Evolutionary conservation across 1,140 invertebrate genomes (phyloP).

Genomic region (Amphibalanus amphitrite): DNA sequence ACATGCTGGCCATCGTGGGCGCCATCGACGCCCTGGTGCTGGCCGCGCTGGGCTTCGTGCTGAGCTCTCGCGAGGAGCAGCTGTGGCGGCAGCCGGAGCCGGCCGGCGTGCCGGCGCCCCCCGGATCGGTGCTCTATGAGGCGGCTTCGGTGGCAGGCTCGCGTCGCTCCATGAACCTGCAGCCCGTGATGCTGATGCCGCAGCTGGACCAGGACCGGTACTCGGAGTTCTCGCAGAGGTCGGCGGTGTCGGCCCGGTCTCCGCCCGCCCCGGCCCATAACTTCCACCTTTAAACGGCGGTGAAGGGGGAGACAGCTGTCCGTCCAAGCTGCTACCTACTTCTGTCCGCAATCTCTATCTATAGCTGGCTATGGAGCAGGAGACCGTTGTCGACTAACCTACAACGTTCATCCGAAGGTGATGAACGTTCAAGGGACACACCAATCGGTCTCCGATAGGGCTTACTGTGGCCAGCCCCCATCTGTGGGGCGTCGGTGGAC

Average conservation of each 20-base stretch:
- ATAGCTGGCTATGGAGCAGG: too few relatives aligned
- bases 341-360: too few relatives aligned
- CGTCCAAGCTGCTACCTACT: too few relatives aligned
- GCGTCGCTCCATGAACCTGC: constrained; percentile 62
- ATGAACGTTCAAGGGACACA: too few relatives aligned
- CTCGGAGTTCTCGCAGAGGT: constrained; percentile 54
- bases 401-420: too few relatives aligned
- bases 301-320: too few relatives aligned
- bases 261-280: constrained; percentile 34
- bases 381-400: too few relatives aligned
- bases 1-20: constrained; percentile 76
- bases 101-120: constrained; percentile 14
- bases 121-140: background rate
- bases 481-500: too few relatives aligned
- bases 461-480: too few relatives aligned
- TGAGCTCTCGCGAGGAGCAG: constrained; percentile 71
- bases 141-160: constrained; percentile 55
- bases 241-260: constrained; percentile 27
- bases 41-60: constrained; percentile 76
- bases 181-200: constrained; percentile 63
- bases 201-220: constrained; percentile 40
- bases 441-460: too few relatives aligned
- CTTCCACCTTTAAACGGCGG: constrained; percentile 36
- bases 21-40: constrained; percentile 78
- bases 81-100: constrained; percentile 56